Percentiles rank a stretch among this genome's conserved stretches.
Evolutionary conservation across 2,113 vertebrate genomes (phyloP).

Genomic region (Galbula dea): DNA sequence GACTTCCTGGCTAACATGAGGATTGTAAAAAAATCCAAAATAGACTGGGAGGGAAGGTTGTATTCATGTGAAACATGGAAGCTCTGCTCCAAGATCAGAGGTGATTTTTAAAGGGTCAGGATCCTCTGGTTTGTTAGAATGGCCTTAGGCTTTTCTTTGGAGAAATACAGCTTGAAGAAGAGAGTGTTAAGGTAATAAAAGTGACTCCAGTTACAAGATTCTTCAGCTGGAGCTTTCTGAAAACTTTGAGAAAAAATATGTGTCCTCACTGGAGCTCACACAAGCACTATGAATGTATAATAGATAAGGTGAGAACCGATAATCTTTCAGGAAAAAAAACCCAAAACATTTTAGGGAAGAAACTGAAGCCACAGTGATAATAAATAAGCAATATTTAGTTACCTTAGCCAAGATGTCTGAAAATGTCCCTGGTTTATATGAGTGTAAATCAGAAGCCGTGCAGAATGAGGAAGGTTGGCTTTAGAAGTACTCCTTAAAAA

Average conservation of each 20-base stretch:
- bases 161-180: constrained; percentile 7
- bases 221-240: constrained; percentile 29
- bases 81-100: constrained; percentile 27
- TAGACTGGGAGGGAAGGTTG: constrained; percentile 20
- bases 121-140: constrained; percentile 19
- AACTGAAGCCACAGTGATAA: not conserved
- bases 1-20: constrained; percentile 50
- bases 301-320: constrained; percentile 7
- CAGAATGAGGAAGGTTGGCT: not conserved
- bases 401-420: not conserved
- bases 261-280: not conserved
- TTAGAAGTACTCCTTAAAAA: not conserved
- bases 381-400: not conserved
- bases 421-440: not conserved
- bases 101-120: constrained; percentile 38
- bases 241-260: constrained; percentile 18
- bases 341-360: not conserved
- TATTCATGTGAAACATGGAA: constrained; percentile 46
- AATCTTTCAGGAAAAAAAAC: not conserved
- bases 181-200: constrained; percentile 38
- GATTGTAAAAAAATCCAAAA: constrained; percentile 52
- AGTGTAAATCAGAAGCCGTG: not conserved
- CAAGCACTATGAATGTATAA: not conserved
- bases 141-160: not conserved
- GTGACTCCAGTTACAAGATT: constrained; percentile 4